A percentile compares a stretch with the other conserved stretches of the same genome.
Evolutionary conservation across 64 coral and sea anemone genomes (phyloP).

Genomic region (Stylophora pistillata): DNA sequence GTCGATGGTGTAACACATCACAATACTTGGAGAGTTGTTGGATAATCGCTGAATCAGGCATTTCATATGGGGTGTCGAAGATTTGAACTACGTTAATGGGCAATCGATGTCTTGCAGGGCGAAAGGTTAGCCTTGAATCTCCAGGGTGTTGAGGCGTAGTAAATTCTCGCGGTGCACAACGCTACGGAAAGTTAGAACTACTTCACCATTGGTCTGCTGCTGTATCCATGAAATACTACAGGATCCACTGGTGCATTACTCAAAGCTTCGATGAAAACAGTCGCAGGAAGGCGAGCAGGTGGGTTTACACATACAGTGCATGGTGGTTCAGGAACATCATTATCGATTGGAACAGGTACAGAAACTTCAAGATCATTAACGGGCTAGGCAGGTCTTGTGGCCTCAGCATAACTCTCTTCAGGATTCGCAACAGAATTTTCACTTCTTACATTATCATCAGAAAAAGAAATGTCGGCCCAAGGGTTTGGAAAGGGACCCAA

Average conservation of each 20-base stretch:
- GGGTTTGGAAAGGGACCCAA: no score
- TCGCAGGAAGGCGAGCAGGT: neutral
- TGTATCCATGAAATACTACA: neutral
- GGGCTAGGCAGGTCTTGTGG: no score
- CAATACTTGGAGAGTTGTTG: neutral
- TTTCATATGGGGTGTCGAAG: neutral
- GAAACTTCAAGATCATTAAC: no score
- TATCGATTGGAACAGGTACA: no score
- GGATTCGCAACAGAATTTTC: no score
- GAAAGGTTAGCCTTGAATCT: neutral
- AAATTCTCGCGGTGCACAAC: neutral
- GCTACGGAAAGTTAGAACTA: neutral
- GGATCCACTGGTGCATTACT: neutral
- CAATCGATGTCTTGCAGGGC: neutral
- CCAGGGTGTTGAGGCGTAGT: rapidly evolving
- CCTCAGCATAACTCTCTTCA: no score
- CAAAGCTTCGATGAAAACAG: neutral
- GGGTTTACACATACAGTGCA: neutral
- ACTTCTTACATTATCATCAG: no score
- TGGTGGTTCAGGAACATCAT: neutral
- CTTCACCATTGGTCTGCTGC: neutral
- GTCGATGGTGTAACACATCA: neutral
- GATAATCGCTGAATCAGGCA: neutral
- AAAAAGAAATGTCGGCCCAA: no score
- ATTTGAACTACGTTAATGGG: neutral